A percentile compares a stretch with the other conserved stretches of the same genome.
Conservation (phyloP, 2,113 vertebrate species). For the Hemiprocne comata region DNA sequence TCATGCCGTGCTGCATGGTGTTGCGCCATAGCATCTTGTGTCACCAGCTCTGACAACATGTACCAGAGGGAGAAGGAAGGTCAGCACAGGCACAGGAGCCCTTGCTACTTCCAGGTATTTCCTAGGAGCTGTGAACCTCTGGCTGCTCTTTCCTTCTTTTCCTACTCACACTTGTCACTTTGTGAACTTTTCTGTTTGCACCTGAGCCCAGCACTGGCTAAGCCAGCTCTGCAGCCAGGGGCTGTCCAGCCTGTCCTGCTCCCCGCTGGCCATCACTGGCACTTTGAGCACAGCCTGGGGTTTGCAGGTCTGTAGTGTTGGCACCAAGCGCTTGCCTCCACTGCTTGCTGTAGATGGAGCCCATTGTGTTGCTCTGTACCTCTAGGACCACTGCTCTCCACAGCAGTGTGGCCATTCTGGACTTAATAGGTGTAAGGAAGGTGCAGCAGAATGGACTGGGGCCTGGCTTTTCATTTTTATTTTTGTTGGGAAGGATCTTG, state of each 20-base stretch:
- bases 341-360: not conserved
- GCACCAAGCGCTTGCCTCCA: not conserved
- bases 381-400: not conserved
- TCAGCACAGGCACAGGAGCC: not conserved
- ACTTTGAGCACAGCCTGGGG: not conserved
- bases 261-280: rapidly evolving
- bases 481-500: not conserved
- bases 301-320: not conserved
- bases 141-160: not conserved
- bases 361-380: rapidly evolving
- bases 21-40: not conserved
- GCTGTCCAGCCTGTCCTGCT: not conserved
- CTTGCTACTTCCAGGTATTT: not conserved
- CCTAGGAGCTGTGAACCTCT: not conserved
- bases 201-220: not conserved
- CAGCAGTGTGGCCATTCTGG: not conserved
- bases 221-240: not conserved
- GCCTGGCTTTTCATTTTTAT: not conserved
- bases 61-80: not conserved
- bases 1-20: not conserved
- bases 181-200: not conserved
- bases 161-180: not conserved
- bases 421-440: not conserved
- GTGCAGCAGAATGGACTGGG: not conserved
- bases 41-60: not conserved